Evolutionary conservation across 2,797 vertebrate genomes (phyloP).

Genomic region (Acomys russatus): DNA sequence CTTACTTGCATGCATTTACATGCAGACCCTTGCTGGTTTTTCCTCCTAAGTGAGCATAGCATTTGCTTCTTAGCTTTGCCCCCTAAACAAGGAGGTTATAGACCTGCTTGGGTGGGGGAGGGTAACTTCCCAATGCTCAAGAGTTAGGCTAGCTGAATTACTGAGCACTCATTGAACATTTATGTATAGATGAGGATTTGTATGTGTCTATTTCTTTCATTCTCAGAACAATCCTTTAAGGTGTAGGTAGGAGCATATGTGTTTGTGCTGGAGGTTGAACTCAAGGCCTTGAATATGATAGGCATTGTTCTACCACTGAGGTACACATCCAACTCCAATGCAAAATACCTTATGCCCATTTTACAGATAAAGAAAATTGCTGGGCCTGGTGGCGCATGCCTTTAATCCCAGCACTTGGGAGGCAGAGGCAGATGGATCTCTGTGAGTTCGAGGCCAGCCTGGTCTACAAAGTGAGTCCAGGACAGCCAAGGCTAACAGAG

Average conservation of each 20-base stretch:
- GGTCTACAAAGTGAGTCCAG: no score
- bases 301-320: not conserved
- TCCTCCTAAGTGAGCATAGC: not conserved
- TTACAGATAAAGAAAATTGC: not conserved
- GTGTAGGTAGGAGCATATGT: not conserved
- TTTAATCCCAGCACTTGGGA: no score
- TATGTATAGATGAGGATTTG: not conserved
- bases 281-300: not conserved
- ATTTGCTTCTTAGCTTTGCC: not conserved
- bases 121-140: not conserved
- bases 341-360: not conserved
- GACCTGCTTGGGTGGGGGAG: not conserved
- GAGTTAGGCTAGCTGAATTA: constrained; percentile 15
- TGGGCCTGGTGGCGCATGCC: no score
- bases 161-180: not conserved
- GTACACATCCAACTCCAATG: not conserved
- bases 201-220: not conserved
- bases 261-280: not conserved
- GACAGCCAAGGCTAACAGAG: no score
- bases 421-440: no score
- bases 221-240: not conserved
- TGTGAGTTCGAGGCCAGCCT: no score
- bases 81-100: not conserved
- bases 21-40: not conserved
- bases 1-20: not conserved